A percentile compares a stretch with the other conserved stretches of the same genome.
Evolutionary conservation across 2,888 invertebrate species (phyloP).

Genomic region (Myopa testacea): DNA sequence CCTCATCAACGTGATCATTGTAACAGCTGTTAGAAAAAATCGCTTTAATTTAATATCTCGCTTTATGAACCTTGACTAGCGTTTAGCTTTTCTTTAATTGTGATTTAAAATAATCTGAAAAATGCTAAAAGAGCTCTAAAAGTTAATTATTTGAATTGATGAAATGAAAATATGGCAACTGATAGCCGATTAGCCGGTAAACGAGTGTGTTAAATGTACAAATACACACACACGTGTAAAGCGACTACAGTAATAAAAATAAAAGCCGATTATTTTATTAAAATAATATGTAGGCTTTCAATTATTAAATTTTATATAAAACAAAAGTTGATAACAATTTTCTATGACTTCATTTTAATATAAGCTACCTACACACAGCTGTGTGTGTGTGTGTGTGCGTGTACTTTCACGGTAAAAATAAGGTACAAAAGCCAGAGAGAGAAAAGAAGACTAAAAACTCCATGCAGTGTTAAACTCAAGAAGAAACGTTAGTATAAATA

Average conservation of each 20-base stretch:
- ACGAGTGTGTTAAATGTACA: neutral
- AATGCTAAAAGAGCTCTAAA: neutral
- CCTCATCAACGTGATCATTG: too few species aligned
- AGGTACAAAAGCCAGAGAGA: too few species aligned
- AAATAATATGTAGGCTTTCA: neutral
- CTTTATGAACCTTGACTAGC: neutral
- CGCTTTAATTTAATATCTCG: neutral
- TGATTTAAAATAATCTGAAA: neutral
- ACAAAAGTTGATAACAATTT: conserved; percentile 2
- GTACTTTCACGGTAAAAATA: neutral
- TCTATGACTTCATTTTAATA: conserved; percentile 15
- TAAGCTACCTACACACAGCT: neutral
- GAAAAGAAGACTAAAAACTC: neutral
- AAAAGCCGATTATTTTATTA: conserved; percentile 10
- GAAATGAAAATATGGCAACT: conserved; percentile 18
- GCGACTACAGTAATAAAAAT: neutral
- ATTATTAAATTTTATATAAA: neutral
- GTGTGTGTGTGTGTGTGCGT: neutral
- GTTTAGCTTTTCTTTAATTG: neutral
- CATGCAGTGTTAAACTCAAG: neutral
- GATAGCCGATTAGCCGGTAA: neutral
- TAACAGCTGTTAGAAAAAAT: conserved; percentile 17
- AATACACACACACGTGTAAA: neutral
- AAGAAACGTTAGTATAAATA: neutral
- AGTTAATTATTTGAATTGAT: neutral